Conservation (phyloP, 2,113 vertebrate species). For the Romanogobio albipinnatus region DNA sequence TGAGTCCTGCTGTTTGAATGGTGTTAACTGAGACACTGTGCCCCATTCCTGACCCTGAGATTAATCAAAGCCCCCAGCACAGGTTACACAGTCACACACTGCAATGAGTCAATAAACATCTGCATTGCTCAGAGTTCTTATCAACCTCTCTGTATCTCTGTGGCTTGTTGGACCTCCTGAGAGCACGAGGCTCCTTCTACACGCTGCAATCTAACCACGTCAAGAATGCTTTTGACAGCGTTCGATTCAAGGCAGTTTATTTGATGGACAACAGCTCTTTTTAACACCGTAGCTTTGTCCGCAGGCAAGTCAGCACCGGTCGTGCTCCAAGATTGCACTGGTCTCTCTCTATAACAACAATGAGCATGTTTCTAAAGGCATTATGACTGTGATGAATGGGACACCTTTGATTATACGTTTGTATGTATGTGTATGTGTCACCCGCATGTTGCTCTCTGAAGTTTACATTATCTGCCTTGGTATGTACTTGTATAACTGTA, state of each 20-base stretch:
- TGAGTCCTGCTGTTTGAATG: slow-evolving; percentile 33
- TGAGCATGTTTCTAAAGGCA: slow-evolving; percentile 64
- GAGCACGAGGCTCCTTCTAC: slow-evolving; percentile 47
- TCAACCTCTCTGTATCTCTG: slow-evolving; percentile 69
- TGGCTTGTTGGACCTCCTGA: slow-evolving; percentile 54
- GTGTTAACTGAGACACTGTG: slow-evolving; percentile 40
- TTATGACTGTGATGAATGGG: slow-evolving; percentile 73
- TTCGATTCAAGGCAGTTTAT: slow-evolving; percentile 71
- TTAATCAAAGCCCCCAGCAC: slow-evolving; percentile 45
- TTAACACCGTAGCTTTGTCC: slow-evolving; percentile 62
- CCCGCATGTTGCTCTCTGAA: slow-evolving; percentile 67
- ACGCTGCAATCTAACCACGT: slow-evolving; percentile 57
- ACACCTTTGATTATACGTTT: slow-evolving; percentile 63
- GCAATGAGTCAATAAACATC: slow-evolving; percentile 76
- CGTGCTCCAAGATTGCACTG: slow-evolving; percentile 59
- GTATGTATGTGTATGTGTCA: slow-evolving; percentile 61
- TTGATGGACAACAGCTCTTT: slow-evolving; percentile 59
- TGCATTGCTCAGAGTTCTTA: slow-evolving; percentile 68
- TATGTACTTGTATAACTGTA: slow-evolving; percentile 7
- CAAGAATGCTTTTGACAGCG: slow-evolving; percentile 75
- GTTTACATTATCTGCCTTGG: slow-evolving; percentile 70
- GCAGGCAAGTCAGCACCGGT: slow-evolving; percentile 72
- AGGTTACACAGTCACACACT: slow-evolving; percentile 56
- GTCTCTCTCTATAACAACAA: slow-evolving; percentile 60
- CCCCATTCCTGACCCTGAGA: slow-evolving; percentile 40